These are phyloP conservation scores for Metalampra italica DNA, from an alignment of 2,888 invertebrate genomes.

Conservation along the genomic window DNA sequence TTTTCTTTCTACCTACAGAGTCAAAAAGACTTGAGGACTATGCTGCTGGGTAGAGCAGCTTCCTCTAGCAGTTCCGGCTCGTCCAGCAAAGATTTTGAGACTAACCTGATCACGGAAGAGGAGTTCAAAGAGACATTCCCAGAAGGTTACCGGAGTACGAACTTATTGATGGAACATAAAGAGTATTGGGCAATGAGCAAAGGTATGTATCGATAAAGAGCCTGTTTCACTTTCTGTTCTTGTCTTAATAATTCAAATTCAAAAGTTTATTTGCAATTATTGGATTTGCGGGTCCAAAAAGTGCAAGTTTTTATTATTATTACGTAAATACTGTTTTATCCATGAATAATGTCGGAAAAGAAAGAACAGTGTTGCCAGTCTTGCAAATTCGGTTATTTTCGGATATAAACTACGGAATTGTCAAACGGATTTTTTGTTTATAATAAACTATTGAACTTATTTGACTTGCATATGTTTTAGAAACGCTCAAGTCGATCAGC, in stretches of 20 bases:
- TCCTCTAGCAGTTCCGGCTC: conserved; percentile 31
- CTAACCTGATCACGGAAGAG: conserved; percentile 33
- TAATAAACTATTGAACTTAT: too few relatives aligned
- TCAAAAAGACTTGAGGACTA: conserved; percentile 57
- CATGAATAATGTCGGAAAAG: too few relatives aligned
- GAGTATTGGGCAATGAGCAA: conserved; percentile 47
- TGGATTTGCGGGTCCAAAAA: too few relatives aligned
- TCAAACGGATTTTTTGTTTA: too few relatives aligned
- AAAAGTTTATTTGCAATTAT: too few relatives aligned
- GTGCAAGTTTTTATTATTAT: too few relatives aligned
- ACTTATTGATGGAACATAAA: conserved; percentile 22
- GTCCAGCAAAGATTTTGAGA: conserved; percentile 13
- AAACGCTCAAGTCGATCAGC: conserved; percentile 17
- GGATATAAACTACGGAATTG: too few relatives aligned
- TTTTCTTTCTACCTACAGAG: conserved; percentile 27
- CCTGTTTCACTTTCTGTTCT: conserved; percentile 5
- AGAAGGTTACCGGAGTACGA: conserved; percentile 30
- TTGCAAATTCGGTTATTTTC: too few relatives aligned
- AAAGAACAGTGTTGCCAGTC: too few relatives aligned
- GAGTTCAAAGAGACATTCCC: conserved; percentile 50
- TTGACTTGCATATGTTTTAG: conserved; percentile 28
- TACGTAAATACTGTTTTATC: too few relatives aligned
- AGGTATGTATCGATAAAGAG: conserved; percentile 31
- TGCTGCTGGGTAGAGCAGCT: conserved; percentile 38
- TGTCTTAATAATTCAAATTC: too few relatives aligned